Evolutionary conservation across 2,797 vertebrate species (phyloP).

Genomic region (Menidia menidia): DNA sequence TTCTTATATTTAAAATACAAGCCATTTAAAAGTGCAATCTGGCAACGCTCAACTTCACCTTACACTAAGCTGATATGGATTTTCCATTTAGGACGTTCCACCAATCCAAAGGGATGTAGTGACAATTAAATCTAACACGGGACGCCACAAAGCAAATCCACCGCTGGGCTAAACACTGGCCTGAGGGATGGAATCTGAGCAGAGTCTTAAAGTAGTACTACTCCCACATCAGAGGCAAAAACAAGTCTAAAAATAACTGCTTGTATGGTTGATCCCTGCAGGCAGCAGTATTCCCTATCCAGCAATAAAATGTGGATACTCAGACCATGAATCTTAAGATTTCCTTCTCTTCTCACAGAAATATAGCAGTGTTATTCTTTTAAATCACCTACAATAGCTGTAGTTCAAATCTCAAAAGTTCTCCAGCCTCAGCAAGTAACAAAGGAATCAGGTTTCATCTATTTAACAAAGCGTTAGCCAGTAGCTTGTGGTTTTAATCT

Average conservation of each 20-base stretch:
- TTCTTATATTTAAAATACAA: conserved; percentile 26
- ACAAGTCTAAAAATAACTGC: conserved; percentile 57
- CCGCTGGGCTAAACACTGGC: conserved; percentile 39
- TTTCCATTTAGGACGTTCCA: conserved; percentile 35
- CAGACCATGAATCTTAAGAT: conserved; percentile 50
- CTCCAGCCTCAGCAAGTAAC: conserved; percentile 20
- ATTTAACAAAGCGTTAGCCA: conserved; percentile 18
- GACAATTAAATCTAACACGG: conserved; percentile 32
- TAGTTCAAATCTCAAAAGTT: conserved; percentile 14
- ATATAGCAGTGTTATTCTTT: conserved; percentile 1
- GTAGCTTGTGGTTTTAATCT: conserved; percentile 33
- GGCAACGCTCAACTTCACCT: conserved; percentile 19
- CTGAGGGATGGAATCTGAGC: conserved; percentile 28
- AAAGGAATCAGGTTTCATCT: conserved; percentile 30
- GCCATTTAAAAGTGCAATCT: conserved; percentile 16
- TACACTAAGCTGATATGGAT: conserved; percentile 41
- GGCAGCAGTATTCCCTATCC: conserved; percentile 26
- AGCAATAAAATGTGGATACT: conserved; percentile 47
- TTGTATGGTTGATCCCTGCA: conserved; percentile 45
- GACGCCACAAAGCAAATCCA: conserved; percentile 37
- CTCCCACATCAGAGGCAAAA: conserved; percentile 45
- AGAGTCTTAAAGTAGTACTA: conserved; percentile 34
- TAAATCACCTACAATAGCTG: conserved; percentile 32
- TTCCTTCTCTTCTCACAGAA: conserved; percentile 38
- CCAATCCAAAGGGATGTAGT: conserved; percentile 51